phyloP scores from a whole-genome alignment of 2,888 invertebrate species.

The Cheilosia vernalis region DNA sequence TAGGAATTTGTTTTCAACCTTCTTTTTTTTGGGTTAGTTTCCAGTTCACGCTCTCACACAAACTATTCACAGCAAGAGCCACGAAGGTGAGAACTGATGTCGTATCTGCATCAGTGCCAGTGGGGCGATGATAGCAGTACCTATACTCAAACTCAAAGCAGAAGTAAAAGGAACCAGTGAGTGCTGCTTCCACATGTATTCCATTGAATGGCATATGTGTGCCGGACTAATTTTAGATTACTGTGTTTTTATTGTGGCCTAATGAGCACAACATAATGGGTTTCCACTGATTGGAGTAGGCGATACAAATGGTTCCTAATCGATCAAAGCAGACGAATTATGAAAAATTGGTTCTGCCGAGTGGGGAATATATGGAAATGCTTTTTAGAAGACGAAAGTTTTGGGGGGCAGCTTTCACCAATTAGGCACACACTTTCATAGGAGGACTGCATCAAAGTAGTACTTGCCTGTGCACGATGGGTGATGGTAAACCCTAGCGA shows the following conservation, averaged over 20 bases:
- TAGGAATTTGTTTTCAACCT: conserved; percentile 8
- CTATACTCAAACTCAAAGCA: background rate
- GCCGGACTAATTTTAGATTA: conserved; percentile 11
- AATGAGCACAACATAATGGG: conserved; percentile 28
- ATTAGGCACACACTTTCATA: no score
- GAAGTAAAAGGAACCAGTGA: conserved; percentile 23
- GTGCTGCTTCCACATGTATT: background rate
- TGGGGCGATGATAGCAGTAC: conserved; percentile 13
- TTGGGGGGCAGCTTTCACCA: no score
- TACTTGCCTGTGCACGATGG: no score
- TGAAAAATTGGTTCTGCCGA: background rate
- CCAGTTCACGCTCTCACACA: conserved; percentile 53
- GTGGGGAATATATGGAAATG: background rate
- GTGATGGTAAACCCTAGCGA: no score
- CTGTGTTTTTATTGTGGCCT: conserved; percentile 19
- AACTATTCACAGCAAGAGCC: conserved; percentile 24
- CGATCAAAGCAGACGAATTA: conserved; percentile 4
- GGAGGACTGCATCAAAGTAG: no score
- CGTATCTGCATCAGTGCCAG: background rate
- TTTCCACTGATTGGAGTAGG: conserved; percentile 6
- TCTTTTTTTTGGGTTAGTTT: conserved; percentile 16
- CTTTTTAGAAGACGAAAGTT: no score
- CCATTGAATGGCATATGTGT: conserved; percentile 16
- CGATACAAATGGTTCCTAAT: conserved; percentile 18
- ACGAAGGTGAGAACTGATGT: conserved; percentile 49